Percentiles rank a stretch among this genome's conserved stretches.
Evolutionary conservation across 1,140 invertebrate genomes (phyloP).

Genomic region (Pararge aegeria): DNA sequence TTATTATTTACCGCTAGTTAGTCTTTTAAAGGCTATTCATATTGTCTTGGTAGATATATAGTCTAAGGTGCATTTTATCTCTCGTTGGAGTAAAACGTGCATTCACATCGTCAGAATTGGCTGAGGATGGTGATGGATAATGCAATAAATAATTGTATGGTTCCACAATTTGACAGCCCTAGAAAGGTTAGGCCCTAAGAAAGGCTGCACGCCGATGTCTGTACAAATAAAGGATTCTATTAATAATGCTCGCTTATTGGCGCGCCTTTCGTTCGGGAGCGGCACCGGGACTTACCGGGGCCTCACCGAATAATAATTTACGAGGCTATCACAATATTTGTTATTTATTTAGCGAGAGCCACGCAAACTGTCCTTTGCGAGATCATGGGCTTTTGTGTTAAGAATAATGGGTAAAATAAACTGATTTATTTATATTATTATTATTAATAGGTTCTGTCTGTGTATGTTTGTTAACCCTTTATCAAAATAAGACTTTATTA

Average conservation of each 20-base stretch:
- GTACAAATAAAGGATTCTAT: conserved; percentile 39
- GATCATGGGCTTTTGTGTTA: conserved; percentile 25
- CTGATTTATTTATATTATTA: conserved; percentile 10
- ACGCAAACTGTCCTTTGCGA: conserved; percentile 29
- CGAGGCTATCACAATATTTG: conserved; percentile 46
- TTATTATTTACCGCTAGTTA: no score
- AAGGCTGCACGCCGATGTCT: conserved; percentile 28
- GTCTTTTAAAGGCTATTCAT: no score
- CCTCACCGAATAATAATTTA: conserved; percentile 42
- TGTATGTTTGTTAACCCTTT: no score
- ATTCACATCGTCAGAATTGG: no score
- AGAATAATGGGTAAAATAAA: conserved; percentile 20
- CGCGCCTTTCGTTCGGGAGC: conserved; percentile 29
- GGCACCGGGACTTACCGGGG: conserved; percentile 29
- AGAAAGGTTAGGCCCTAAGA: no score
- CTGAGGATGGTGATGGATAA: conserved; percentile 22
- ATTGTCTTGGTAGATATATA: no score
- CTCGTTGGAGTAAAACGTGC: no score
- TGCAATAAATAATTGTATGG: background rate
- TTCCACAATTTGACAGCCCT: conserved; percentile 20
- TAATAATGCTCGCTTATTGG: conserved; percentile 44
- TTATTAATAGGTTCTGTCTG: no score
- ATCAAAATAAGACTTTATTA: no score
- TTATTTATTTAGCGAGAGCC: conserved; percentile 43
- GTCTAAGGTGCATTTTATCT: no score